These are phyloP conservation scores for Philopotamus ludificatus DNA, from an alignment of 1,140 invertebrate genomes.

Conservation along the genomic window DNA sequence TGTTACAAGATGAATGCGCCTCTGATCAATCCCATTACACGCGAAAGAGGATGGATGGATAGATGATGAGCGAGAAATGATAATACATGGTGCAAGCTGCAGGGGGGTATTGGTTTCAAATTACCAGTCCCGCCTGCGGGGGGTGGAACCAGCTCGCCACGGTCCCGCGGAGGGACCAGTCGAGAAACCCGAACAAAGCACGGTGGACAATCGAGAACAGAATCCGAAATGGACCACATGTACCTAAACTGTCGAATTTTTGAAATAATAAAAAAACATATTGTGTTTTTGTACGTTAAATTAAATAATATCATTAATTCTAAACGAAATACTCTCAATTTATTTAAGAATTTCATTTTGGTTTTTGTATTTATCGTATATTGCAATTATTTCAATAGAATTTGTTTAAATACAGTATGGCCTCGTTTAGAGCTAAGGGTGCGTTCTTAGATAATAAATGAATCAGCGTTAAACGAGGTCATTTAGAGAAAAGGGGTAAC, in stretches of 20 bases:
- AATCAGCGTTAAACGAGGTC: too few species aligned
- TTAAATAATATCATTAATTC: neutral
- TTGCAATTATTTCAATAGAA: too few species aligned
- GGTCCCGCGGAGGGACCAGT: constrained; percentile 1
- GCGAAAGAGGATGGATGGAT: constrained; percentile 11
- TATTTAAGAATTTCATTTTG: too few species aligned
- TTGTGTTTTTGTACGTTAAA: neutral
- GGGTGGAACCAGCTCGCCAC: constrained; percentile 10
- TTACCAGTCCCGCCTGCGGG: constrained; percentile 29
- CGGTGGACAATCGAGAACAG: neutral
- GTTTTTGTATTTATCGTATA: too few species aligned
- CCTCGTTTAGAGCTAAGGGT: too few species aligned
- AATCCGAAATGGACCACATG: neutral
- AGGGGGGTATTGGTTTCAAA: constrained; percentile 41
- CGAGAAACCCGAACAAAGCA: neutral
- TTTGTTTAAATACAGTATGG: too few species aligned
- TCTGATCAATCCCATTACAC: constrained; percentile 26
- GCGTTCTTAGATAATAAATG: too few species aligned
- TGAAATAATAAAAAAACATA: neutral
- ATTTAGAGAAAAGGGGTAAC: too few species aligned
- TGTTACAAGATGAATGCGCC: constrained; percentile 15
- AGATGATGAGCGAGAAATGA: constrained; percentile 38
- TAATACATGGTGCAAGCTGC: constrained; percentile 34
- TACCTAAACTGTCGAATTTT: neutral
- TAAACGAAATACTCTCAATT: too few species aligned